Conservation (phyloP, 2,113 vertebrate species). For the Grantiella picta region DNA sequence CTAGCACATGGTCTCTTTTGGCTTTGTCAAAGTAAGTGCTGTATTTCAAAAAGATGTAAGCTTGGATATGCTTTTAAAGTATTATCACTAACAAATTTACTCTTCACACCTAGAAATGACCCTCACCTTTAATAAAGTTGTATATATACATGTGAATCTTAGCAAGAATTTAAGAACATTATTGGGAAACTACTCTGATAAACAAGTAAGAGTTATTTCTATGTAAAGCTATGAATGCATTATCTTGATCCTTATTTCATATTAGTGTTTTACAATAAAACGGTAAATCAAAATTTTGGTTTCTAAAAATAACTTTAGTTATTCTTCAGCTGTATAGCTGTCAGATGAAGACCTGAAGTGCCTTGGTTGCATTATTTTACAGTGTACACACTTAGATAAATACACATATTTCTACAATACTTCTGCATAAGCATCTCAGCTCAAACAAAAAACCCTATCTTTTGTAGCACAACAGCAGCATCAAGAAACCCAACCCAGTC, state of each 20-base stretch:
- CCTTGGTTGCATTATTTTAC: not conserved
- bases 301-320: not conserved
- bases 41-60: not conserved
- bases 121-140: not conserved
- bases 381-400: not conserved
- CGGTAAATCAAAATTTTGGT: not conserved
- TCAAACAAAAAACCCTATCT: not conserved
- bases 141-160: not conserved
- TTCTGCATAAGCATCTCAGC: not conserved
- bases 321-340: not conserved
- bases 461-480: not conserved
- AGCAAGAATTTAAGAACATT: not conserved
- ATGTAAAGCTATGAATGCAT: not conserved
- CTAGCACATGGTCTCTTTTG: not conserved
- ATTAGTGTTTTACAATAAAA: not conserved
- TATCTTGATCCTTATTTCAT: not conserved
- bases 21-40: not conserved
- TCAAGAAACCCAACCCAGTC: not conserved
- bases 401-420: not conserved
- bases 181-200: not conserved
- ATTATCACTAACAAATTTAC: not conserved
- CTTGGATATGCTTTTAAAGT: not conserved
- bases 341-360: not conserved
- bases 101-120: not conserved
- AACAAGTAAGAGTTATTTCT: not conserved